These are phyloP conservation scores for Heterotilapia buettikoferi DNA, from an alignment of 2,113 vertebrate genomes.

Conservation along the genomic window DNA sequence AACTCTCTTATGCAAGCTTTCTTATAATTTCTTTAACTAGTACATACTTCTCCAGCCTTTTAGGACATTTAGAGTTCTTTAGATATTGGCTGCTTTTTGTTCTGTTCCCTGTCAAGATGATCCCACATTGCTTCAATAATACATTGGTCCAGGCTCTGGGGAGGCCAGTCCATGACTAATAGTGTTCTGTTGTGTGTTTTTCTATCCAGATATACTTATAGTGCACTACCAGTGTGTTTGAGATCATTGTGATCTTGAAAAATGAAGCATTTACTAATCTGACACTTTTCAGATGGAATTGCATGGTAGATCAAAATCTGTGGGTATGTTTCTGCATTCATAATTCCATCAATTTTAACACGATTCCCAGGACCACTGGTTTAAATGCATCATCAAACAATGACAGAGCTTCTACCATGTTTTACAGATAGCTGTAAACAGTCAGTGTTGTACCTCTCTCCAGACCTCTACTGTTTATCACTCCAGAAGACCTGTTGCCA, in stretches of 20 bases:
- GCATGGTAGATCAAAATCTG: background rate
- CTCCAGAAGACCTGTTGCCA: background rate
- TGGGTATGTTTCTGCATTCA: background rate
- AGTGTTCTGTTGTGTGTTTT: background rate
- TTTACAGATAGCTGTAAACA: background rate
- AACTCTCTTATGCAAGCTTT: background rate
- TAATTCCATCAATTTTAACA: background rate
- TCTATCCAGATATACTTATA: background rate
- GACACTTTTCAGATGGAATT: background rate
- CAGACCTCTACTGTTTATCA: background rate
- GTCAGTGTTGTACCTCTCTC: too few relatives aligned
- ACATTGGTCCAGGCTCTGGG: background rate
- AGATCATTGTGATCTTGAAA: background rate
- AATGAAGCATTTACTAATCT: background rate
- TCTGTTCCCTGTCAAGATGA: background rate
- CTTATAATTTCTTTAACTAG: background rate
- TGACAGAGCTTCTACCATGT: background rate
- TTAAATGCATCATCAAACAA: background rate
- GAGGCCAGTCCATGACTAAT: background rate
- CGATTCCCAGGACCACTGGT: background rate
- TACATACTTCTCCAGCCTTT: background rate
- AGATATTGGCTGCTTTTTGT: background rate
- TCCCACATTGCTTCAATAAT: background rate
- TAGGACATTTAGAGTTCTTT: background rate
- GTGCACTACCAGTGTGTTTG: background rate